Evolutionary conservation across 2,888 invertebrate genomes (phyloP).

Genomic region (Crepidodera aurea): DNA sequence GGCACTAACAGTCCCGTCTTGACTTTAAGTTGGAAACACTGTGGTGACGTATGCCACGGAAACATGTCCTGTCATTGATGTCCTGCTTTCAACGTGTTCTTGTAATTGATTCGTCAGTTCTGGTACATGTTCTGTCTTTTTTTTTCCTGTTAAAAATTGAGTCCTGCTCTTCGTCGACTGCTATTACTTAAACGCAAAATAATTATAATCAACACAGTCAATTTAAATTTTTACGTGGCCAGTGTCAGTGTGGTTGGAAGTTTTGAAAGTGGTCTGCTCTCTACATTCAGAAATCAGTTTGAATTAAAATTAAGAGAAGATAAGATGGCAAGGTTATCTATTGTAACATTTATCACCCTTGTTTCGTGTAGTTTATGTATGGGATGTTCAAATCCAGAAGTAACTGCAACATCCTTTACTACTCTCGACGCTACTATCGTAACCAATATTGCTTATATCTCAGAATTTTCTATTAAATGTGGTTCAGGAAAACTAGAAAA

Average conservation of each 20-base stretch:
- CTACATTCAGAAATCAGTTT: conserved; percentile 2
- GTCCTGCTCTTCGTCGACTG: neutral
- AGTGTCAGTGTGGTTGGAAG: neutral
- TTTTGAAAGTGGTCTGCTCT: neutral
- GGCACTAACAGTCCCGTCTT: too few species aligned
- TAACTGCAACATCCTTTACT: conserved; percentile 83
- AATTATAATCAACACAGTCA: conserved; percentile 7
- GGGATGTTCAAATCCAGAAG: conserved; percentile 70
- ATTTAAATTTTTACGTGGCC: conserved; percentile 13
- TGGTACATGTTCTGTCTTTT: too few species aligned
- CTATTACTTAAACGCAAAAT: neutral
- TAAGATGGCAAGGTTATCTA: conserved; percentile 39
- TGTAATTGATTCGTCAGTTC: too few species aligned
- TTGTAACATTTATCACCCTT: conserved; percentile 37
- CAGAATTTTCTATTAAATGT: conserved; percentile 89
- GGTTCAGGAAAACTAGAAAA: conserved; percentile 68
- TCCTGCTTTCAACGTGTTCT: too few species aligned
- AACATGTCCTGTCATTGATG: neutral
- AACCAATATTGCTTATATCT: conserved; percentile 88
- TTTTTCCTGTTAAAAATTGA: neutral
- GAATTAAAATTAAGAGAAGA: conserved; percentile 7
- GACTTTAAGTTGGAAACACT: neutral
- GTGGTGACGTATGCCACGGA: neutral
- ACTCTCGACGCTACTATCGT: conserved; percentile 93
- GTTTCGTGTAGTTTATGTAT: conserved; percentile 50